These are phyloP conservation scores for Nixonia krombeini DNA, from an alignment of 1,140 invertebrate genomes.

Conservation along the genomic window DNA sequence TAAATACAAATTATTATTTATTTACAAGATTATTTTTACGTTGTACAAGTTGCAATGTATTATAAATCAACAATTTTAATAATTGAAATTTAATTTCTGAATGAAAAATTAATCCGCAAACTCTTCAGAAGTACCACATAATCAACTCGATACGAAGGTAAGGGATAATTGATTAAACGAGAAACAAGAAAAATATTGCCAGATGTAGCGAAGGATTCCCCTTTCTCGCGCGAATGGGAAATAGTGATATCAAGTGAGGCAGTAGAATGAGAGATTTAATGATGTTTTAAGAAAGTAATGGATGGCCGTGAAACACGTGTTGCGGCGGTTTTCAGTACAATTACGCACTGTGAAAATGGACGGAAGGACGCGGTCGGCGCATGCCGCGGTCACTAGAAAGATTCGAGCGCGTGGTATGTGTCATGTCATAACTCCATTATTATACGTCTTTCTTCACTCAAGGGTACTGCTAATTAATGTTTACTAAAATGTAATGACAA, in stretches of 20 bases:
- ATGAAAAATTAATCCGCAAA: too few relatives aligned
- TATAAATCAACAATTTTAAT: too few relatives aligned
- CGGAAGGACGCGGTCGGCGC: conserved; percentile 40
- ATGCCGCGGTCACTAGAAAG: conserved; percentile 26
- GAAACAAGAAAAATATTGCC: too few relatives aligned
- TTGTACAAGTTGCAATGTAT: too few relatives aligned
- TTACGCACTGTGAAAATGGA: conserved; percentile 37
- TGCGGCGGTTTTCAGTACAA: conserved; percentile 27
- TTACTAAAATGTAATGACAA: too few relatives aligned
- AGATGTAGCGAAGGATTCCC: not conserved
- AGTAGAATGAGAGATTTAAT: conserved; percentile 8
- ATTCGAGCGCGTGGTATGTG: conserved; percentile 31
- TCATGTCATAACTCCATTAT: conserved; percentile 25
- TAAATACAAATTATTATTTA: too few relatives aligned
- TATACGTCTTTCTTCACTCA: too few relatives aligned
- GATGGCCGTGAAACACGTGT: conserved; percentile 37
- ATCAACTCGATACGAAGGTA: too few relatives aligned
- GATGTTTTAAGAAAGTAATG: conserved; percentile 26
- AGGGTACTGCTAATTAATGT: too few relatives aligned
- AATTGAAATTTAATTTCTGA: too few relatives aligned
- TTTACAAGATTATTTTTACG: too few relatives aligned
- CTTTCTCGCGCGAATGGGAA: conserved; percentile 1
- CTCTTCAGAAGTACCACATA: too few relatives aligned
- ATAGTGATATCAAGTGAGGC: conserved; percentile 8
- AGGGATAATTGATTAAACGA: not conserved